phyloP scores from a whole-genome alignment of 2,797 vertebrate genomes.

The Channa striata region DNA sequence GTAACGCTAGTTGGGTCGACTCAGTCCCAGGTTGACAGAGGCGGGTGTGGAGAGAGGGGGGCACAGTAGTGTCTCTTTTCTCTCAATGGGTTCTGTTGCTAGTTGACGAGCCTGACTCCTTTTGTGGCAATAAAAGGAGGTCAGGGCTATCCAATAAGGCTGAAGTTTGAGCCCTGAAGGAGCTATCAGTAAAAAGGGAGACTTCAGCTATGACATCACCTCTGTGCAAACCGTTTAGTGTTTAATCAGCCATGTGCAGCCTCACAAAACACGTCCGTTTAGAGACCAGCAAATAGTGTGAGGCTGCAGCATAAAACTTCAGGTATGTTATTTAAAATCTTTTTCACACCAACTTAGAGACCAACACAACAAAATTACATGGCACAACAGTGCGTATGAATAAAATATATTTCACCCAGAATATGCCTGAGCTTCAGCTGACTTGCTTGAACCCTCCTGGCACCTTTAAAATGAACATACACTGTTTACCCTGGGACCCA shows the following conservation, averaged over 20 bases:
- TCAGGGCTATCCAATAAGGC: slow-evolving; percentile 65
- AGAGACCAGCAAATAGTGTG: slow-evolving; percentile 12
- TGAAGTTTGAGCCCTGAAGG: slow-evolving; percentile 64
- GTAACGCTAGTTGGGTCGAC: slow-evolving; percentile 64
- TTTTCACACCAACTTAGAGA: background rate
- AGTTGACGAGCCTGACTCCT: slow-evolving; percentile 59
- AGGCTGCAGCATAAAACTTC: slow-evolving; percentile 1
- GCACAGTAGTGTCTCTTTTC: slow-evolving; percentile 54
- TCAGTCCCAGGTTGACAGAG: slow-evolving; percentile 61
- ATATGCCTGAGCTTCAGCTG: slow-evolving; percentile 43
- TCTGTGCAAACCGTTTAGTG: slow-evolving; percentile 69
- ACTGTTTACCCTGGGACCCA: no score
- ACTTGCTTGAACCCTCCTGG: no score
- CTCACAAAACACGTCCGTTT: slow-evolving; percentile 63
- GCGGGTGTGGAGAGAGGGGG: slow-evolving; percentile 20
- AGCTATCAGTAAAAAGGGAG: slow-evolving; percentile 69
- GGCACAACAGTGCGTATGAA: background rate
- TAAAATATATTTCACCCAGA: slow-evolving; percentile 27
- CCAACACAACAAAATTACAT: slow-evolving; percentile 14
- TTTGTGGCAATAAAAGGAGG: slow-evolving; percentile 70
- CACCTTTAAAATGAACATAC: no score
- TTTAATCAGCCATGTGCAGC: slow-evolving; percentile 70
- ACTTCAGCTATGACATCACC: slow-evolving; percentile 73
- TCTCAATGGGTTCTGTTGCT: slow-evolving; percentile 50
- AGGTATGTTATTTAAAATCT: slow-evolving; percentile 6